Percentiles rank a stretch among this genome's conserved stretches.
These are phyloP conservation scores for Gracilinanus agilis DNA, from an alignment of 2,113 vertebrate genomes.

Conservation along the genomic window DNA sequence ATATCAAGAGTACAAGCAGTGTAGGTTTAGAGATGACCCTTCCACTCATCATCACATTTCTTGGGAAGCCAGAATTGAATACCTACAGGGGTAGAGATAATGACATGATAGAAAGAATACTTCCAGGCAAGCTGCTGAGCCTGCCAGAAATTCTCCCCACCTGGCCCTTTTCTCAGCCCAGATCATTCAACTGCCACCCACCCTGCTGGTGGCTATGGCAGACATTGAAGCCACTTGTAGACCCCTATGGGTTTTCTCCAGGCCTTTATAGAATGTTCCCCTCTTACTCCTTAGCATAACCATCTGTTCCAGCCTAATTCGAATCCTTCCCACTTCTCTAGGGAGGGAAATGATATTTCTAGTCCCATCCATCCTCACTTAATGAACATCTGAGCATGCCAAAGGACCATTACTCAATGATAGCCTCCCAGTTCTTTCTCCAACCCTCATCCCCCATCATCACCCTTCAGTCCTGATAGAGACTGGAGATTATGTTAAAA, in stretches of 20 bases:
- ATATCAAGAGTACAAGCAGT: background rate
- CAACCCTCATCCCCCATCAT: background rate
- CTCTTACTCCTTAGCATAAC: background rate
- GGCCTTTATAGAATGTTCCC: background rate
- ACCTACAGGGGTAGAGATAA: background rate
- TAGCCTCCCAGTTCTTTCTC: background rate
- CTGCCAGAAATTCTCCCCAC: background rate
- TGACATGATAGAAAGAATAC: background rate
- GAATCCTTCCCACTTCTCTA: background rate
- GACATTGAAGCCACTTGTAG: conserved; percentile 2
- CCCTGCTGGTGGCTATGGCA: background rate
- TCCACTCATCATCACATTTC: background rate
- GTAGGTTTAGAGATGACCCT: background rate
- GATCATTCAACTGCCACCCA: background rate
- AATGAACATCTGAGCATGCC: background rate
- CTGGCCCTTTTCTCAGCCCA: background rate
- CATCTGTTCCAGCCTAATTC: background rate
- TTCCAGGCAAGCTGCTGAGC: background rate
- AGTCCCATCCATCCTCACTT: background rate
- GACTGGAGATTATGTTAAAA: background rate
- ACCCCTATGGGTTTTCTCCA: background rate
- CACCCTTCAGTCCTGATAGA: background rate
- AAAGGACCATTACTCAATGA: background rate
- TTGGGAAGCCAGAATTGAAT: background rate
- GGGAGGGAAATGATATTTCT: background rate